phyloP scores from a whole-genome alignment of 2,888 invertebrate species.

The Lochmaea capreae region DNA sequence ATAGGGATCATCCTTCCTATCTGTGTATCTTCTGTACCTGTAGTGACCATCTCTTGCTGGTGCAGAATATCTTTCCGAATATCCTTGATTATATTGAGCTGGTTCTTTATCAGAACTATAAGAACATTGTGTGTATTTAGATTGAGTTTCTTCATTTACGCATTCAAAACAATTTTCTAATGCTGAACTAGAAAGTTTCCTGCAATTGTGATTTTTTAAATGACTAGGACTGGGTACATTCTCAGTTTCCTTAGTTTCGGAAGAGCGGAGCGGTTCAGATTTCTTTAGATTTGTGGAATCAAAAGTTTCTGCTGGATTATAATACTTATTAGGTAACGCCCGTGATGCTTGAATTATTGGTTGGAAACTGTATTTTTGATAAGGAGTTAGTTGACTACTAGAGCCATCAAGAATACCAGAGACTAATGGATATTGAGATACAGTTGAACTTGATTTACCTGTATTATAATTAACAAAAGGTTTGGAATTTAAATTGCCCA shows the following conservation, averaged over 20 bases:
- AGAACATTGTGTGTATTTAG: constrained; percentile 70
- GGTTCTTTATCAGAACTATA: constrained; percentile 68
- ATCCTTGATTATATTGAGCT: constrained; percentile 62
- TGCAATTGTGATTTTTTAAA: constrained; percentile 68
- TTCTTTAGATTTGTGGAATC: constrained; percentile 63
- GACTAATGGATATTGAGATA: constrained; percentile 53
- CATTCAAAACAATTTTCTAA: constrained; percentile 69
- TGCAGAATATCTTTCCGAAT: constrained; percentile 58
- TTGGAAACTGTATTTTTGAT: constrained; percentile 60
- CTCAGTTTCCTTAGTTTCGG: constrained; percentile 52
- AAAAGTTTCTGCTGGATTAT: constrained; percentile 47
- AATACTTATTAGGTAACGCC: constrained; percentile 5
- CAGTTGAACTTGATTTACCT: constrained; percentile 56
- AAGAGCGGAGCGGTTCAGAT: constrained; percentile 13
- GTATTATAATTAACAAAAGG: constrained; percentile 52
- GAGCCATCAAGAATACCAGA: constrained; percentile 41
- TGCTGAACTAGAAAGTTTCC: constrained; percentile 70
- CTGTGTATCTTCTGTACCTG: constrained; percentile 65
- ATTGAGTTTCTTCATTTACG: constrained; percentile 68
- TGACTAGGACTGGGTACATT: constrained; percentile 49
- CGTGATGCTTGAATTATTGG: constrained; percentile 34
- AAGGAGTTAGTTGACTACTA: constrained; percentile 52
- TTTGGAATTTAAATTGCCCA: constrained; percentile 38
- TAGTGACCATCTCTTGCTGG: constrained; percentile 53
- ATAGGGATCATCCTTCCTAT: constrained; percentile 66